Conservation (phyloP, 2,888 invertebrate species). For the Tyria jacobaeae region DNA sequence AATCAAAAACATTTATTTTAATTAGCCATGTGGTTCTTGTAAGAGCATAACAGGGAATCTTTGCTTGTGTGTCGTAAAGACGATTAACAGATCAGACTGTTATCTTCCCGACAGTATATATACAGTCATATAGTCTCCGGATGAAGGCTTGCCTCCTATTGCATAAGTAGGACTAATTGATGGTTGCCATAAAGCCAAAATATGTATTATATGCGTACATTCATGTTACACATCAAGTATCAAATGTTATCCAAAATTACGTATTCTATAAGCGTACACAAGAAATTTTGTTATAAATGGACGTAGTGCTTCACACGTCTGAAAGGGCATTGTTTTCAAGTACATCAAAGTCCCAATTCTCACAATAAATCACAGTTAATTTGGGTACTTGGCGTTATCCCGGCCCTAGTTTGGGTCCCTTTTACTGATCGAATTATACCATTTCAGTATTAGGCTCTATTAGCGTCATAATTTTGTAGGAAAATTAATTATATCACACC, state of each 20-base stretch:
- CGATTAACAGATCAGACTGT: no score
- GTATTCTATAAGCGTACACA: not conserved
- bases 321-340: constrained; percentile 30
- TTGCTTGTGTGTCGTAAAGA: no score
- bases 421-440: constrained; percentile 30
- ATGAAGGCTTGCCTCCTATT: no score
- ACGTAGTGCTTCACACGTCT: not conserved
- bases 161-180: no score
- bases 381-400: constrained; percentile 25
- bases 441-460: constrained; percentile 23
- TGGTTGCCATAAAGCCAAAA: no score
- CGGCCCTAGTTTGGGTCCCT: not conserved
- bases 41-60: no score
- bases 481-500: constrained; percentile 21
- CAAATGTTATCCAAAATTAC: not conserved
- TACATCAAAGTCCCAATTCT: constrained; percentile 36
- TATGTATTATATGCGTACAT: no score
- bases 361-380: constrained; percentile 36
- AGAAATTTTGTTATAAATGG: not conserved
- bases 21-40: no score
- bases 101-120: no score
- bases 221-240: no score
- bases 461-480: constrained; percentile 21
- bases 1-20: no score
- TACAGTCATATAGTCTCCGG: no score